Conservation (phyloP, 2,888 invertebrate genomes). For the Alloplasta piceator region DNA sequence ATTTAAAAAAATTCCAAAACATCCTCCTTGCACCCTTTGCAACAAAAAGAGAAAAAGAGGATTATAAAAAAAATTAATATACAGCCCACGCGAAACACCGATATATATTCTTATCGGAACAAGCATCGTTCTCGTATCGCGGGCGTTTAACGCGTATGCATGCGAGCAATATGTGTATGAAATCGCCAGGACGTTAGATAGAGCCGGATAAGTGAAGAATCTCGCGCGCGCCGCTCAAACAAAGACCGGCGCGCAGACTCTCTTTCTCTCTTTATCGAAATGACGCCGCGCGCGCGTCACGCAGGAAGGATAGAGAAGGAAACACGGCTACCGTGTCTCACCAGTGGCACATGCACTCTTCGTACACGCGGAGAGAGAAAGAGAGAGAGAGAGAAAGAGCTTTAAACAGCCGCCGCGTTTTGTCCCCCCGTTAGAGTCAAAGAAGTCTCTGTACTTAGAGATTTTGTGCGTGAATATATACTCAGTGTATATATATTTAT, state of each 20-base stretch:
- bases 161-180: background rate
- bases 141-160: background rate
- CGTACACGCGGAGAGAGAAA: conserved; percentile 48
- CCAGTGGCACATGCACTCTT: conserved; percentile 51
- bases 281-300: conserved; percentile 9
- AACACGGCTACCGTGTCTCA: conserved; percentile 1
- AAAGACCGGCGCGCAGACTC: conserved; percentile 59
- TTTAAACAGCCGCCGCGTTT: conserved; percentile 51
- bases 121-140: background rate
- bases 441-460: conserved; percentile 6
- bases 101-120: too few relatives aligned
- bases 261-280: conserved; percentile 22
- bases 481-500: background rate
- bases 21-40: background rate
- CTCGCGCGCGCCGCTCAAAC: conserved; percentile 34
- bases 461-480: background rate
- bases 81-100: too few relatives aligned
- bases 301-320: conserved; percentile 29
- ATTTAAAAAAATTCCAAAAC: background rate
- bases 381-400: too few relatives aligned
- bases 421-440: conserved; percentile 11
- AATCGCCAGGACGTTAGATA: background rate
- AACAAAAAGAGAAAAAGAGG: too few relatives aligned
- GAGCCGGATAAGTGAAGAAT: background rate
- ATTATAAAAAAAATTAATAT: too few relatives aligned